phyloP scores from a whole-genome alignment of 1,140 invertebrate genomes.

The Drosophila azteca region DNA sequence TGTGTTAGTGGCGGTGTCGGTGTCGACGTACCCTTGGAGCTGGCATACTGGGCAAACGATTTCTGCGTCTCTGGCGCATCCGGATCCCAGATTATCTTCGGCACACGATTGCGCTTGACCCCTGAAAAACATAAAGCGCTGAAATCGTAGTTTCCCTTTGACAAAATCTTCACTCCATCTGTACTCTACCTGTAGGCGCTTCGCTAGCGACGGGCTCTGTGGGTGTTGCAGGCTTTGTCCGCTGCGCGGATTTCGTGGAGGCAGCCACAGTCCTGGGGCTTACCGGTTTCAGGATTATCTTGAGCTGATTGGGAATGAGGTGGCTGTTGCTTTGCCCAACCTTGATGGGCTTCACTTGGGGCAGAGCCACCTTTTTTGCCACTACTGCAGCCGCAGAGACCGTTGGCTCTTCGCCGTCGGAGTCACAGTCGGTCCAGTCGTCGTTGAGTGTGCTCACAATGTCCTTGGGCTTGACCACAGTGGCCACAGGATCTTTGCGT shows the following conservation, averaged over 20 bases:
- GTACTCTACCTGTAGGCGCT: slow-evolving; percentile 33
- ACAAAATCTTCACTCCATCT: no score
- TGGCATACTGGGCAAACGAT: slow-evolving; percentile 79
- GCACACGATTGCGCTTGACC: slow-evolving; percentile 85
- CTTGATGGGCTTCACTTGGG: slow-evolving; percentile 20
- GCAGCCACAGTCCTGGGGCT: slow-evolving; percentile 23
- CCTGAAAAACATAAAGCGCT: slow-evolving; percentile 19
- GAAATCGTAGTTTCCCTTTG: not conserved
- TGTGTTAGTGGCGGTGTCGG: slow-evolving; percentile 10
- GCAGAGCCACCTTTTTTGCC: slow-evolving; percentile 9
- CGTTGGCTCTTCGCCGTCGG: slow-evolving; percentile 26
- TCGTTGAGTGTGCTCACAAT: slow-evolving; percentile 63
- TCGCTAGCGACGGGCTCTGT: slow-evolving; percentile 8
- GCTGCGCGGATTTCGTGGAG: not conserved
- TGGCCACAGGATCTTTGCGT: slow-evolving; percentile 54
- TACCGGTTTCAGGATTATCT: slow-evolving; percentile 44
- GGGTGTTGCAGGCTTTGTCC: not conserved
- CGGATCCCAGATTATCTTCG: slow-evolving; percentile 89
- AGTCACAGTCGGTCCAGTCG: slow-evolving; percentile 81
- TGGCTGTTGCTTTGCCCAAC: slow-evolving; percentile 9
- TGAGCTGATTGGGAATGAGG: slow-evolving; percentile 18
- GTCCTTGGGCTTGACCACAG: slow-evolving; percentile 47
- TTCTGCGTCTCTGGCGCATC: slow-evolving; percentile 86
- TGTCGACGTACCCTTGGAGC: slow-evolving; percentile 11
- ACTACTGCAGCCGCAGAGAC: slow-evolving; percentile 12